Evolutionary conservation across 2,888 invertebrate genomes (phyloP).

Genomic region (Caenorhabditis afra): DNA sequence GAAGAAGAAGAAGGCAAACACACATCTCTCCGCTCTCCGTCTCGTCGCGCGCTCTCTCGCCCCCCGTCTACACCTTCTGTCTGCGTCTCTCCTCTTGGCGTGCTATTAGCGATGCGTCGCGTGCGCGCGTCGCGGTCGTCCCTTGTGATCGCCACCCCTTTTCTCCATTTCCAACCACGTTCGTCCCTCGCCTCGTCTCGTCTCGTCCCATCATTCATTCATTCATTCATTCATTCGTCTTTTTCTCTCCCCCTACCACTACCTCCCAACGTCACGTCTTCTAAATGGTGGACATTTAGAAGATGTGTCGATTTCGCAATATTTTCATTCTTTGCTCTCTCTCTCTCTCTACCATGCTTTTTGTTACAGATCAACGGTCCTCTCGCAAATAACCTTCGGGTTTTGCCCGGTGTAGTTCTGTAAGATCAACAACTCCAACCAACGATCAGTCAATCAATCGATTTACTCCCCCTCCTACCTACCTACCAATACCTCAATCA

Average conservation of each 20-base stretch:
- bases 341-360: background rate
- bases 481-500: too few species aligned
- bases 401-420: constrained; percentile 41
- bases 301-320: too few species aligned
- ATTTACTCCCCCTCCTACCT: background rate
- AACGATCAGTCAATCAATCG: constrained; percentile 26
- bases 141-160: constrained; percentile 24
- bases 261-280: too few species aligned
- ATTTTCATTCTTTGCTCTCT: background rate
- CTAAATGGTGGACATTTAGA: too few species aligned
- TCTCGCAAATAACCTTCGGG: constrained; percentile 41
- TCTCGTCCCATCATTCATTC: background rate
- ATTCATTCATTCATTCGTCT: background rate
- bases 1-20: too few species aligned
- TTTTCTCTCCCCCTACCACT: background rate
- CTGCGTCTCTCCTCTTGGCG: constrained; percentile 4
- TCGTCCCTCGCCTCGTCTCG: too few species aligned
- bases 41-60: constrained; percentile 3
- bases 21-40: background rate
- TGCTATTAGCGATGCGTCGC: constrained; percentile 10
- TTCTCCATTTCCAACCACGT: too few species aligned
- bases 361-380: constrained; percentile 42
- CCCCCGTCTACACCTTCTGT: too few species aligned
- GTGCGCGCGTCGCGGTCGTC: constrained; percentile 41
- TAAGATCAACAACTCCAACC: constrained; percentile 40